Conservation (phyloP, 2,888 invertebrate species). For the Leptothorax acervorum region DNA sequence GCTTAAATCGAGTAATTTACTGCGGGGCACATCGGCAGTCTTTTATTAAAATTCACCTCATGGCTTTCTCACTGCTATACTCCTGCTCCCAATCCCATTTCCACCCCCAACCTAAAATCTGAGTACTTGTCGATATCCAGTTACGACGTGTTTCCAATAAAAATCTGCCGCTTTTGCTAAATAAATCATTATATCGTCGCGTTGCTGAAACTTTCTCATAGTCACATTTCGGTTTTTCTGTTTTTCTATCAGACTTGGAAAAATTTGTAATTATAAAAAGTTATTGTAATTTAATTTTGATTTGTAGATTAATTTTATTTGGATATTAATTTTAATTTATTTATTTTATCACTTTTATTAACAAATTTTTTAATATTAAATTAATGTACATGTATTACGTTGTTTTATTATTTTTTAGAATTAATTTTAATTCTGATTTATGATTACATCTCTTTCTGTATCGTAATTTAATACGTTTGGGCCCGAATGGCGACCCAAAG, state of each 20-base stretch:
- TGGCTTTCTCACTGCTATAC: conserved; percentile 40
- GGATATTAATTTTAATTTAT: neutral
- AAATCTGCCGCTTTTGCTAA: conserved; percentile 60
- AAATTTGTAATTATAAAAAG: conserved; percentile 6
- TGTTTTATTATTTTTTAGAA: neutral
- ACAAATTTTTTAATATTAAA: neutral
- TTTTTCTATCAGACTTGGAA: neutral
- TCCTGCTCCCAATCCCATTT: conserved; percentile 29
- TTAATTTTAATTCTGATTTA: neutral
- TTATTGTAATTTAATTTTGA: neutral
- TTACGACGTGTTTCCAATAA: conserved; percentile 69
- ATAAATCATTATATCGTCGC: conserved; percentile 66
- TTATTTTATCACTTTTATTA: neutral
- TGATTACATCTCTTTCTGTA: neutral
- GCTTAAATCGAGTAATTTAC: conserved; percentile 44
- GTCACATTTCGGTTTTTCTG: conserved; percentile 20
- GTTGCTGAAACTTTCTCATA: conserved; percentile 53
- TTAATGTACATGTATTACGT: neutral
- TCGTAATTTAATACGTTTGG: neutral
- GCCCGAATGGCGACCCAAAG: neutral
- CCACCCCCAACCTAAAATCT: conserved; percentile 39
- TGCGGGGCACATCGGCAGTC: conserved; percentile 38
- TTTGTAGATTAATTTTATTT: neutral
- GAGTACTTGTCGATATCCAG: conserved; percentile 63
- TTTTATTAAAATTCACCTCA: conserved; percentile 71